Evolutionary conservation across 2,797 vertebrate genomes (phyloP).

Genomic region (Harpagifer antarcticus): DNA sequence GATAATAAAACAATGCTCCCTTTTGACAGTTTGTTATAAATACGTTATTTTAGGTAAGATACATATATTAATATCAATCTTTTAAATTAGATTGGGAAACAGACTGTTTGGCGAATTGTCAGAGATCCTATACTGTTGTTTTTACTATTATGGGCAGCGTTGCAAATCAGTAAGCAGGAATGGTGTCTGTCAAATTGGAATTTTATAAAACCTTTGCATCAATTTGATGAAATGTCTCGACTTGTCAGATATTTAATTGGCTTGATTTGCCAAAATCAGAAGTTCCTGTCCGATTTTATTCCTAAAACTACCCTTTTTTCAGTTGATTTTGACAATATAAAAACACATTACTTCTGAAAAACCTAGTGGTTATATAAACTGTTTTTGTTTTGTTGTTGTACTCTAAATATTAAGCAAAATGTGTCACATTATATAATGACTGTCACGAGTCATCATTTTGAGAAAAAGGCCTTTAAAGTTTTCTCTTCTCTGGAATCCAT

Average conservation of each 20-base stretch:
- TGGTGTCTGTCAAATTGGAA: conserved; percentile 3
- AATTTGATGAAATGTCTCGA: conserved; percentile 5
- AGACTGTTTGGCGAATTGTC: neutral
- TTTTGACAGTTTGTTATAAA: neutral
- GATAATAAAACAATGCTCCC: neutral
- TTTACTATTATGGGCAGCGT: neutral
- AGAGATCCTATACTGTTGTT: neutral
- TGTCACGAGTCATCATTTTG: too few relatives aligned
- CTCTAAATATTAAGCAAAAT: too few relatives aligned
- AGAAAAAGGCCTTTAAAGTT: too few relatives aligned
- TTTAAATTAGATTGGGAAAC: neutral
- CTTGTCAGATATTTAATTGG: too few relatives aligned
- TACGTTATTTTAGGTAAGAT: neutral
- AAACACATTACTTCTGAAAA: neutral
- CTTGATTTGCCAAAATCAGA: too few relatives aligned
- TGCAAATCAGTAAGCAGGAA: conserved; percentile 11
- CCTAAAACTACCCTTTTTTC: neutral
- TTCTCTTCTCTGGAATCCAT: too few relatives aligned
- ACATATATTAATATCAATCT: neutral
- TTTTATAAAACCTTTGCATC: conserved; percentile 3
- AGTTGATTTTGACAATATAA: neutral
- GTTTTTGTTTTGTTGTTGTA: too few relatives aligned
- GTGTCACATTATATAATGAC: too few relatives aligned
- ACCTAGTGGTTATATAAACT: too few relatives aligned
- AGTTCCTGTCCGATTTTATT: too few relatives aligned